These are phyloP conservation scores for Dermochelys coriacea DNA, from an alignment of 2,797 vertebrate species.

Conservation along the genomic window DNA sequence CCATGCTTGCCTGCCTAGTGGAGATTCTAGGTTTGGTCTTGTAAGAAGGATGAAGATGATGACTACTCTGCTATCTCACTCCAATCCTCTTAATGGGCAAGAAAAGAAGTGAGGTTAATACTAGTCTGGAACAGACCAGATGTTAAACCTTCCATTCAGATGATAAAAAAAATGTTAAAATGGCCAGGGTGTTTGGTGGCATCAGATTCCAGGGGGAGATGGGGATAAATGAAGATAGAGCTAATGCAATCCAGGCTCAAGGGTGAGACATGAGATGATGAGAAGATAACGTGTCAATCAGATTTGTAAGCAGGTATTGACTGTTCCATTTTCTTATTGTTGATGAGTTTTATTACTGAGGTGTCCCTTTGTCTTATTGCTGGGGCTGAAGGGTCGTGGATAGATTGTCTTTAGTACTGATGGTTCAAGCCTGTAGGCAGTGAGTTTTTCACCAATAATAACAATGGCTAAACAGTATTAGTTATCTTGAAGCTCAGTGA, in stretches of 20 bases:
- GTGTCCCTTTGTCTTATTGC: background rate
- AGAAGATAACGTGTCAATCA: background rate
- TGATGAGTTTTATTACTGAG: background rate
- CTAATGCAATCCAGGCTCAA: background rate
- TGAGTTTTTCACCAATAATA: background rate
- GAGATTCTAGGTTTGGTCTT: background rate
- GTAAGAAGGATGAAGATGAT: fast-evolving
- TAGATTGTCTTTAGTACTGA: fast-evolving
- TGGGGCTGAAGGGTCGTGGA: background rate
- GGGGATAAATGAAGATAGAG: background rate
- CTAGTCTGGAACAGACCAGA: background rate
- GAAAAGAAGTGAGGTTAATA: background rate
- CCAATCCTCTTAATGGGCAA: fast-evolving
- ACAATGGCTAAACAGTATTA: fast-evolving
- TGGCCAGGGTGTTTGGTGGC: background rate
- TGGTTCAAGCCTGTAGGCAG: background rate
- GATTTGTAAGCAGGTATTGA: background rate
- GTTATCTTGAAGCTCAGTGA: constrained; percentile 30
- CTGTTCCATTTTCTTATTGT: background rate
- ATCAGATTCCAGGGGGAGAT: background rate
- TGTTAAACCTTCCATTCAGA: fast-evolving
- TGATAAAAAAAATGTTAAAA: background rate
- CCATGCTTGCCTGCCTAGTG: background rate
- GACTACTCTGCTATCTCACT: too few species aligned
- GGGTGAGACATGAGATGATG: background rate